Evolutionary conservation across 2,888 invertebrate genomes (phyloP).

Genomic region (Leptura quadrifasciata): DNA sequence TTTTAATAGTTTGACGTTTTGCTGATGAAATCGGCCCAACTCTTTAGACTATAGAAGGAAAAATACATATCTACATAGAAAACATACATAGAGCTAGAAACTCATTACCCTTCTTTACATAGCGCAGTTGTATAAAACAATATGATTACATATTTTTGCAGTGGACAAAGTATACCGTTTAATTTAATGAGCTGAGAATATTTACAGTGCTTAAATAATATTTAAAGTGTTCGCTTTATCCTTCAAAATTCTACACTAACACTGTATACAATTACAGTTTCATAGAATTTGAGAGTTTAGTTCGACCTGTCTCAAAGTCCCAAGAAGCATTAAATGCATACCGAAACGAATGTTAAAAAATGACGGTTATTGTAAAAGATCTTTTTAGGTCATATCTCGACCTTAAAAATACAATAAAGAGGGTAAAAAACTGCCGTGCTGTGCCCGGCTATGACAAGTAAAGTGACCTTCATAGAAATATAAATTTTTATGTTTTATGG

Average conservation of each 20-base stretch:
- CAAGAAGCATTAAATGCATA: background rate
- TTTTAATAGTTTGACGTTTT: no score
- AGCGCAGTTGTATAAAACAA: no score
- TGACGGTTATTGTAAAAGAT: constrained; percentile 2
- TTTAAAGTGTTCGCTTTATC: background rate
- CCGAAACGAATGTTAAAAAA: constrained; percentile 38
- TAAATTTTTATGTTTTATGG: constrained; percentile 5
- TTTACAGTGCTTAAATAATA: background rate
- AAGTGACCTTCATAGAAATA: constrained; percentile 30
- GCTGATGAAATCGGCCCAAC: no score
- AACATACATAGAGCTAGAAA: no score
- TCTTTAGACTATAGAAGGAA: no score
- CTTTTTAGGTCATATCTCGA: constrained; percentile 26
- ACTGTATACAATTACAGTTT: background rate
- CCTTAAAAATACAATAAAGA: constrained; percentile 29
- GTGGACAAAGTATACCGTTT: no score
- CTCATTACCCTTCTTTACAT: no score
- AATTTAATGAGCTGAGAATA: no score
- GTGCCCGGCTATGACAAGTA: background rate
- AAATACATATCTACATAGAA: no score
- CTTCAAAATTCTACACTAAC: background rate
- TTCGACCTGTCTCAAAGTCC: background rate
- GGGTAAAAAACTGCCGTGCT: constrained; percentile 18
- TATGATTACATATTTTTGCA: no score
- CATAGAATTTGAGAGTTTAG: background rate